A percentile compares a stretch with the other conserved stretches of the same genome.
phyloP scores from a whole-genome alignment of 1,140 invertebrate genomes.

The Heliothis subflexa region DNA sequence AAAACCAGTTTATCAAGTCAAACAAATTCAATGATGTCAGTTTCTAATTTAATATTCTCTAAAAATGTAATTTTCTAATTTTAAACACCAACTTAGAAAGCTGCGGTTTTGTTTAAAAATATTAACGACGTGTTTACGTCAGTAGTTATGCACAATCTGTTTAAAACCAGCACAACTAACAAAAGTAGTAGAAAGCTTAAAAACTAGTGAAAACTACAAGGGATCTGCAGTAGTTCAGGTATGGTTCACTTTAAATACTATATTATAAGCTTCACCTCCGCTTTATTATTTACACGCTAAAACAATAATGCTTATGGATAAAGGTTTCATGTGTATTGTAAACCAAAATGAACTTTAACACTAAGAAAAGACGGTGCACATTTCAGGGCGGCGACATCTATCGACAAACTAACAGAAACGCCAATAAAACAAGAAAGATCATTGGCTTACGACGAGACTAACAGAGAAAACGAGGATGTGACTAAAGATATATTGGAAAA shows the following conservation, averaged over 20 bases:
- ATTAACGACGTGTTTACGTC: slow-evolving; percentile 12
- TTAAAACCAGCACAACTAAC: slow-evolving; percentile 68
- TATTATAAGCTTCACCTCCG: slow-evolving; percentile 52
- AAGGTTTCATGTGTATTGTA: slow-evolving; percentile 8
- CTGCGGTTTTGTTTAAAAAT: slow-evolving; percentile 18
- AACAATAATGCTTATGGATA: slow-evolving; percentile 42
- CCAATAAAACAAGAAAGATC: slow-evolving; percentile 59
- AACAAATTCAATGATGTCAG: slow-evolving; percentile 26
- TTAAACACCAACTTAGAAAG: slow-evolving; percentile 9
- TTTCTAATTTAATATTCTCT: slow-evolving; percentile 13
- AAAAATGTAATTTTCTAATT: background rate
- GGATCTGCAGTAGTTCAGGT: slow-evolving; percentile 68
- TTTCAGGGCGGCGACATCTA: slow-evolving; percentile 61
- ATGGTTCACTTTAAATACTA: slow-evolving; percentile 57
- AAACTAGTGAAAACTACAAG: slow-evolving; percentile 56
- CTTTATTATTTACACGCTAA: slow-evolving; percentile 50
- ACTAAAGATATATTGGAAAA: slow-evolving; percentile 74
- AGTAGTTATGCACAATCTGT: slow-evolving; percentile 33
- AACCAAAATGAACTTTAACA: background rate
- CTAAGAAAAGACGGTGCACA: background rate
- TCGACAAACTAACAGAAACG: slow-evolving; percentile 32
- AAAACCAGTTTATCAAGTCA: background rate
- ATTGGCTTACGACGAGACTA: slow-evolving; percentile 57
- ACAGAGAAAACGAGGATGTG: slow-evolving; percentile 53
- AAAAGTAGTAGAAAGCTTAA: slow-evolving; percentile 55